Conservation (phyloP, 2,888 invertebrate genomes). For the Oligia latruncula region DNA sequence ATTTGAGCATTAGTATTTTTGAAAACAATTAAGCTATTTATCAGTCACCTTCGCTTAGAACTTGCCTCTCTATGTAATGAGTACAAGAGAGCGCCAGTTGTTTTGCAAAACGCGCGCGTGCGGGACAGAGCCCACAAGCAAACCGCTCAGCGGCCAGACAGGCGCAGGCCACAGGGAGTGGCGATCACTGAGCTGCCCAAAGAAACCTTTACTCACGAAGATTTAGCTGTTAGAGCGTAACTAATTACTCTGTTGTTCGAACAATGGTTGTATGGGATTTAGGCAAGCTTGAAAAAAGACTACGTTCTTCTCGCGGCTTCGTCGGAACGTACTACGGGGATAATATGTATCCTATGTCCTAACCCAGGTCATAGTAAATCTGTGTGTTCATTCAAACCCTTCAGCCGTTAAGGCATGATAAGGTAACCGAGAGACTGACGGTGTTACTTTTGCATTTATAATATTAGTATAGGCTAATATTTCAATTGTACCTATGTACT, state of each 20-base stretch:
- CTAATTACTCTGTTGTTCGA: constrained; percentile 24
- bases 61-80: constrained; percentile 16
- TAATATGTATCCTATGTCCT: not conserved
- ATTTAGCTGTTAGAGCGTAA: constrained; percentile 11
- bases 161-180: constrained; percentile 23
- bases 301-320: not conserved
- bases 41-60: not conserved
- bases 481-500: not conserved
- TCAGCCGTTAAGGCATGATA: not conserved
- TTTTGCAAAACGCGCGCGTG: constrained; percentile 53
- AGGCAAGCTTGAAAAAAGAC: not conserved
- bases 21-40: not conserved
- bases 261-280: not conserved
- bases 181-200: constrained; percentile 19
- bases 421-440: not conserved
- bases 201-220: constrained; percentile 24
- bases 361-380: not conserved
- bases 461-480: not conserved
- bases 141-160: constrained; percentile 37
- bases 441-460: not conserved
- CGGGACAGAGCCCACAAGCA: constrained; percentile 9
- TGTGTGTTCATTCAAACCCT: not conserved
- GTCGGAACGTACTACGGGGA: not conserved
- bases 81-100: constrained; percentile 44
- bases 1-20: not conserved